Evolutionary conservation across 2,888 invertebrate genomes (phyloP).

Genomic region (Sphecodes monilicornis): DNA sequence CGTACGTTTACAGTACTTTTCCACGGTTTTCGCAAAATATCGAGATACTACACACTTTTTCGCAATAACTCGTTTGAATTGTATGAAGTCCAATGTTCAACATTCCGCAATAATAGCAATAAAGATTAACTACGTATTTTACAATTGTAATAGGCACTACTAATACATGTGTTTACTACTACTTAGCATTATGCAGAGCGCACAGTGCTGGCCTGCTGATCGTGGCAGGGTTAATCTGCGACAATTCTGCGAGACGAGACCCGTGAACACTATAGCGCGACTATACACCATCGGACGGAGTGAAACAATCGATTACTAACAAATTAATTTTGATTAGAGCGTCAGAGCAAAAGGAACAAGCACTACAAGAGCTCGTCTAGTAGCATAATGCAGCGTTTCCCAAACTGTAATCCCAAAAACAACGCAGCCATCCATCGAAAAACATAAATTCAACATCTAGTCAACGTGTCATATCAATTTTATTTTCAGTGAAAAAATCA

Average conservation of each 20-base stretch:
- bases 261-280: not conserved
- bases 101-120: not conserved
- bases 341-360: not conserved
- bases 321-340: slow-evolving; percentile 40
- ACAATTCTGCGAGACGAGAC: slow-evolving; percentile 10
- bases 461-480: not conserved
- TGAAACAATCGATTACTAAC: slow-evolving; percentile 11
- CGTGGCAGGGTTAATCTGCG: not conserved
- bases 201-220: not conserved
- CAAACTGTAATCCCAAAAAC: not conserved
- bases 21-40: not conserved
- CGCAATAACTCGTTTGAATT: not conserved
- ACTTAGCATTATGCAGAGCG: not conserved
- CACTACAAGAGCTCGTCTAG: slow-evolving; percentile 14
- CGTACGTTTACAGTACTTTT: not conserved
- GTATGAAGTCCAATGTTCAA: not conserved
- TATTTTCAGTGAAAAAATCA: no score
- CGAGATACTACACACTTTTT: not conserved
- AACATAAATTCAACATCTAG: not conserved
- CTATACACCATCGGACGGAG: not conserved
- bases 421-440: no score
- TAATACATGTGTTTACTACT: not conserved
- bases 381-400: not conserved
- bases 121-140: not conserved
- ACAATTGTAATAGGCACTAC: not conserved